These are phyloP conservation scores for Acronicta aceris DNA, from an alignment of 2,888 invertebrate genomes.

Conservation along the genomic window DNA sequence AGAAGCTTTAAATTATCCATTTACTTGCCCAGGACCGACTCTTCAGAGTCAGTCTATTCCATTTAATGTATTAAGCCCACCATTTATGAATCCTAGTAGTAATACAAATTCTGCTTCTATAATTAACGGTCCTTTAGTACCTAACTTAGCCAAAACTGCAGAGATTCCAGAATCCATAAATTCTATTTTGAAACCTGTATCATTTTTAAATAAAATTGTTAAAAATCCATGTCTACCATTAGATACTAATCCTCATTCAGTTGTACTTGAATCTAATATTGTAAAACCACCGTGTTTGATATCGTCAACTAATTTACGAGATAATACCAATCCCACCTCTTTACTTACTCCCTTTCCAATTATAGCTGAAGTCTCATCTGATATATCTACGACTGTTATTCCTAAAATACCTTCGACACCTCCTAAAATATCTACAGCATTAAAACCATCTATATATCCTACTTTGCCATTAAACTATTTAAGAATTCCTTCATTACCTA, in stretches of 20 bases:
- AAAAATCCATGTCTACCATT: not conserved
- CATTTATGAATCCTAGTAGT: not conserved
- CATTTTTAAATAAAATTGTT: not conserved
- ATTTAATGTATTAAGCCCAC: not conserved
- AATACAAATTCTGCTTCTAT: not conserved
- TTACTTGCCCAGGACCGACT: not conserved
- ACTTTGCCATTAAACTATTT: not conserved
- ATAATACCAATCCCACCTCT: not conserved
- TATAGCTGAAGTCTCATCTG: not conserved
- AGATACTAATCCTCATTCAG: not conserved
- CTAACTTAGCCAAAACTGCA: not conserved
- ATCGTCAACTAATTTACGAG: not conserved
- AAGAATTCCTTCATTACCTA: not conserved
- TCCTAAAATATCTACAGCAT: not conserved
- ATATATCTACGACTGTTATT: not conserved
- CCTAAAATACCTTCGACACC: not conserved
- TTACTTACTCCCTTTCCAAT: not conserved
- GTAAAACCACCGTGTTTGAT: not conserved
- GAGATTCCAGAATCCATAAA: not conserved
- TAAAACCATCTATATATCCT: not conserved
- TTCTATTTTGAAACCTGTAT: conserved; percentile 5
- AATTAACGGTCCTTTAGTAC: not conserved
- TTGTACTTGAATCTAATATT: not conserved
- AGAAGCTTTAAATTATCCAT: not conserved
- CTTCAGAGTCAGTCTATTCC: not conserved